Evolutionary conservation across 2,888 invertebrate genomes (phyloP).

Genomic region (Pseudolycoriella hygida): DNA sequence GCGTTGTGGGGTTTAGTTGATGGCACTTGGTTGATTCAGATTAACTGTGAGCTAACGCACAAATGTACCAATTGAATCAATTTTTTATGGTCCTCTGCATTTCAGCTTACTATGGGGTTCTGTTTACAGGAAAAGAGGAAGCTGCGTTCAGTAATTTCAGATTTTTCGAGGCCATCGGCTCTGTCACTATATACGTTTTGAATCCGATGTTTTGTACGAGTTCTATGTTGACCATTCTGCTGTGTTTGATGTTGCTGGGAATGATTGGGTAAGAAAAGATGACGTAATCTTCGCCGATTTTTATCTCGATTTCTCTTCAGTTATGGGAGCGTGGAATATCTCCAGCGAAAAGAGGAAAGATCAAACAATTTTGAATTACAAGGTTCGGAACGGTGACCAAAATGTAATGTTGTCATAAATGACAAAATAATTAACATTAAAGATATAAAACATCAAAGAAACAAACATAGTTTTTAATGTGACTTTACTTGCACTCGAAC

Average conservation of each 20-base stretch:
- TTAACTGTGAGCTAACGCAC: slow-evolving; percentile 80
- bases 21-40: slow-evolving; percentile 81
- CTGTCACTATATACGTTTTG: slow-evolving; percentile 67
- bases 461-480: no score
- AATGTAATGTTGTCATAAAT: no score
- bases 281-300: no score
- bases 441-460: no score
- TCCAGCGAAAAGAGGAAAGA: background rate
- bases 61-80: no score
- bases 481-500: no score
- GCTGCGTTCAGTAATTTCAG: slow-evolving; percentile 87
- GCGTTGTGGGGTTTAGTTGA: slow-evolving; percentile 80
- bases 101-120: slow-evolving; percentile 63
- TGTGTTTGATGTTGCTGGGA: slow-evolving; percentile 50
- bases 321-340: background rate
- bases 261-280: slow-evolving; percentile 43
- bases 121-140: slow-evolving; percentile 72
- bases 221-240: slow-evolving; percentile 49
- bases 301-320: no score
- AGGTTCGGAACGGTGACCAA: background rate
- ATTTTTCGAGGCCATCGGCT: slow-evolving; percentile 81
- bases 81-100: no score
- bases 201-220: slow-evolving; percentile 60
- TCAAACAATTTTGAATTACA: background rate
- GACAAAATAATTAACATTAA: no score